A percentile compares a stretch with the other conserved stretches of the same genome.
phyloP scores from a whole-genome alignment of 2,888 invertebrate species.

The Ceramica pisi region DNA sequence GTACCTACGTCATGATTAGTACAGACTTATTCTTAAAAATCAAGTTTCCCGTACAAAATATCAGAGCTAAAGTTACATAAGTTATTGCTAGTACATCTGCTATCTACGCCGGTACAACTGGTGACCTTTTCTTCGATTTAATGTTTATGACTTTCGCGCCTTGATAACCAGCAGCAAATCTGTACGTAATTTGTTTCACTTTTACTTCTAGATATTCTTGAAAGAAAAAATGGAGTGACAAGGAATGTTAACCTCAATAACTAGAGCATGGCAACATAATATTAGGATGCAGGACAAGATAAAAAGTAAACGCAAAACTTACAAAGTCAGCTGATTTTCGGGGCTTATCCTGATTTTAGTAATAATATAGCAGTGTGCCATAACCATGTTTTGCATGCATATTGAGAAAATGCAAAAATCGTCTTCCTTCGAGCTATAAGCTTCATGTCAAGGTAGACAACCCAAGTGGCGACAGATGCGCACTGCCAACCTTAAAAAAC shows the following conservation, averaged over 20 bases:
- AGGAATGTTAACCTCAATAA: neutral
- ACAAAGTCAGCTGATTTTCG: neutral
- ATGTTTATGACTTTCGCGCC: slow-evolving; percentile 42
- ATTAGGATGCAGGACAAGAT: too few relatives aligned
- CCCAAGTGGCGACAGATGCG: neutral
- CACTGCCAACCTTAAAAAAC: slow-evolving; percentile 26
- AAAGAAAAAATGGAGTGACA: too few relatives aligned
- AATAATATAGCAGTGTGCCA: too few relatives aligned
- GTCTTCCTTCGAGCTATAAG: neutral
- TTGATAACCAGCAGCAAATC: slow-evolving; percentile 12
- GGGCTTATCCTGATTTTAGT: too few relatives aligned
- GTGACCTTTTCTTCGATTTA: slow-evolving; percentile 43
- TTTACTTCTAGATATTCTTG: neutral
- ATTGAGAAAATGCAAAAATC: neutral
- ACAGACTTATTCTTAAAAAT: slow-evolving; percentile 2
- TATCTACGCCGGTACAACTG: slow-evolving; percentile 28
- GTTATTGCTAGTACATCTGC: slow-evolving; percentile 12
- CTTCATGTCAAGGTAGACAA: neutral
- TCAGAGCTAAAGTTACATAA: slow-evolving; percentile 18
- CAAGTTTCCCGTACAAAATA: slow-evolving; percentile 2
- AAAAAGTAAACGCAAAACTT: neutral
- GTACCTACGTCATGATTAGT: neutral
- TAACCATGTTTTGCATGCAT: too few relatives aligned
- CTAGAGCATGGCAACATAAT: neutral
- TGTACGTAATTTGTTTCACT: slow-evolving; percentile 6